A percentile compares a stretch with the other conserved stretches of the same genome.
These are phyloP conservation scores for Protophormia terraenovae DNA, from an alignment of 2,888 invertebrate genomes.

Conservation along the genomic window DNA sequence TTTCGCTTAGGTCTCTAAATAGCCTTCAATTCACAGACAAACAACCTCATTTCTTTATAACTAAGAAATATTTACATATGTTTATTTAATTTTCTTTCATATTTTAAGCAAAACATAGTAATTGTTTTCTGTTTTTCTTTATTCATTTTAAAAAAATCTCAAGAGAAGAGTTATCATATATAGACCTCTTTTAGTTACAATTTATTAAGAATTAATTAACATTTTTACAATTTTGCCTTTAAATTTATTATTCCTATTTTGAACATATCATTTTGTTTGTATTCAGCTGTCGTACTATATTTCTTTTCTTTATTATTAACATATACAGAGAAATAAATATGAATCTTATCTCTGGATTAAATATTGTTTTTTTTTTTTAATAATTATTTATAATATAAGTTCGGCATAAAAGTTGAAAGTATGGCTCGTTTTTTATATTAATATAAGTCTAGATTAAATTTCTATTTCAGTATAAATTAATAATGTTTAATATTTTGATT, in stretches of 20 bases:
- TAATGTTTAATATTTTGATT: conserved; percentile 32
- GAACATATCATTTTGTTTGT: no score
- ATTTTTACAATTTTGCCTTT: background rate
- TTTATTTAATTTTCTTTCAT: background rate
- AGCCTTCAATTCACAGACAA: conserved; percentile 4
- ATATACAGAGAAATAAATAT: background rate
- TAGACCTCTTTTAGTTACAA: background rate
- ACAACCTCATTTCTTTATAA: background rate
- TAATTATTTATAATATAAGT: background rate
- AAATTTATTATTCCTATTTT: no score
- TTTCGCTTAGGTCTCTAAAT: background rate
- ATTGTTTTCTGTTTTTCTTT: no score
- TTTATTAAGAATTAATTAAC: background rate
- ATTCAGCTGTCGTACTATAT: background rate
- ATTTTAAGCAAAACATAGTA: conserved; percentile 5
- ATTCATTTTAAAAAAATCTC: background rate
- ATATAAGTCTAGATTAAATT: conserved; percentile 32
- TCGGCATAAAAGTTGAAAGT: conserved; percentile 21
- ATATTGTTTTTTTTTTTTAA: background rate
- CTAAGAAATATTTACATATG: background rate
- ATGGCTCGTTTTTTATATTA: conserved; percentile 1
- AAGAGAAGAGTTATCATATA: background rate
- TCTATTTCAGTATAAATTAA: conserved; percentile 37
- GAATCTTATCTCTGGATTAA: conserved; percentile 8
- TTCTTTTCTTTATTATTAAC: background rate